Percentiles rank a stretch among this genome's conserved stretches.
Evolutionary conservation across 2,888 invertebrate species (phyloP).

Genomic region (Notodonta dromedarius): DNA sequence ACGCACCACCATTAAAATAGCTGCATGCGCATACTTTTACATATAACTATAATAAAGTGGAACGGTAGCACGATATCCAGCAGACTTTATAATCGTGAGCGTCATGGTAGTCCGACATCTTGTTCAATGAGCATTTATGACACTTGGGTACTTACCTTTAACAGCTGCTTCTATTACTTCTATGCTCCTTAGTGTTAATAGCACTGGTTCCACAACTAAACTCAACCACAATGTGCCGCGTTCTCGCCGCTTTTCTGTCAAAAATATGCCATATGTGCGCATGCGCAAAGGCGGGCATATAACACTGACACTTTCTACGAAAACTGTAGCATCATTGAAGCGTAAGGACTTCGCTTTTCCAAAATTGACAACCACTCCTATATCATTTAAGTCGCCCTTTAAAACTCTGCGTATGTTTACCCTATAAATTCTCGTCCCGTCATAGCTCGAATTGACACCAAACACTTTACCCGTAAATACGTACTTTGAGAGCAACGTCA

Average conservation of each 20-base stretch:
- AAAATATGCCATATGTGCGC: slow-evolving; percentile 70
- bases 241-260: slow-evolving; percentile 56
- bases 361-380: slow-evolving; percentile 62
- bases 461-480: slow-evolving; percentile 75
- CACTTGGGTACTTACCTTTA: slow-evolving; percentile 61
- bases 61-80: not conserved
- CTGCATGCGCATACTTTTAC: slow-evolving; percentile 16
- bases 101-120: not conserved
- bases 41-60: not conserved
- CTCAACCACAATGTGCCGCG: slow-evolving; percentile 48
- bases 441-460: slow-evolving; percentile 51
- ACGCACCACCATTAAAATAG: slow-evolving; percentile 52
- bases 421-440: slow-evolving; percentile 61
- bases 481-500: slow-evolving; percentile 66
- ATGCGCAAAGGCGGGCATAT: slow-evolving; percentile 61
- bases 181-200: slow-evolving; percentile 64
- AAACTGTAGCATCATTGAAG: slow-evolving; percentile 67
- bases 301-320: slow-evolving; percentile 57
- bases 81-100: not conserved
- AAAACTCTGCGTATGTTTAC: slow-evolving; percentile 73
- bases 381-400: slow-evolving; percentile 73
- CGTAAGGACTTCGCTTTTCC: slow-evolving; percentile 57
- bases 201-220: slow-evolving; percentile 68
- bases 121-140: slow-evolving; percentile 8
- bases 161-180: slow-evolving; percentile 70